These are phyloP conservation scores for Drosophila mettleri DNA, from an alignment of 2,888 invertebrate species.

Conservation along the genomic window DNA sequence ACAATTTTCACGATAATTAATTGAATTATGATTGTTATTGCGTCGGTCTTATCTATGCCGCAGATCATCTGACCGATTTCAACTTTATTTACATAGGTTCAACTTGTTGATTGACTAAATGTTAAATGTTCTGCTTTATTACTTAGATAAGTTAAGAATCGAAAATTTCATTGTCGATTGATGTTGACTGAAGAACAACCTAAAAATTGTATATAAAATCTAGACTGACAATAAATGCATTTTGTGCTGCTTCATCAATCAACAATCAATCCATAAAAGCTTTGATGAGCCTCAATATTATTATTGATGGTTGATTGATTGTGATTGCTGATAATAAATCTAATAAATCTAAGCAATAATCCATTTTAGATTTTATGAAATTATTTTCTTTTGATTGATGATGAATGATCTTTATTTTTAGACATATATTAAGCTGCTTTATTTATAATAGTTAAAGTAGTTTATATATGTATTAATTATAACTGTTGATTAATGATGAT, in stretches of 20 bases:
- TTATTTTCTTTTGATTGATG: too few relatives aligned
- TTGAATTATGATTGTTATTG: slow-evolving; percentile 25
- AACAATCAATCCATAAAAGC: neutral
- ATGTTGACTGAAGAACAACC: neutral
- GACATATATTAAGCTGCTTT: too few relatives aligned
- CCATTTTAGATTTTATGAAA: too few relatives aligned
- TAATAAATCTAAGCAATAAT: too few relatives aligned
- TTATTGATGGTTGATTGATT: neutral
- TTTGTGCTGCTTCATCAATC: neutral
- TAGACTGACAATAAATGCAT: neutral
- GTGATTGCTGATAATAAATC: neutral
- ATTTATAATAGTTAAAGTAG: too few relatives aligned
- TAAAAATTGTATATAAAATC: too few relatives aligned
- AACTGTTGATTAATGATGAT: neutral
- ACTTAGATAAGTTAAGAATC: neutral
- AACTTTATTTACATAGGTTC: neutral
- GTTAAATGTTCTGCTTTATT: too few relatives aligned
- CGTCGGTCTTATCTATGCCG: neutral
- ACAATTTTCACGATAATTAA: slow-evolving; percentile 12
- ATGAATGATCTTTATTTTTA: too few relatives aligned
- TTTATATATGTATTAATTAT: neutral
- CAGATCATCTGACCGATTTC: neutral
- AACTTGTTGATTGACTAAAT: neutral
- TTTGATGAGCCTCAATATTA: neutral
- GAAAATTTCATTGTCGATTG: neutral